A percentile compares a stretch with the other conserved stretches of the same genome.
Conservation (phyloP, 2,113 vertebrate genomes). For the Megaceryle torquata region DNA sequence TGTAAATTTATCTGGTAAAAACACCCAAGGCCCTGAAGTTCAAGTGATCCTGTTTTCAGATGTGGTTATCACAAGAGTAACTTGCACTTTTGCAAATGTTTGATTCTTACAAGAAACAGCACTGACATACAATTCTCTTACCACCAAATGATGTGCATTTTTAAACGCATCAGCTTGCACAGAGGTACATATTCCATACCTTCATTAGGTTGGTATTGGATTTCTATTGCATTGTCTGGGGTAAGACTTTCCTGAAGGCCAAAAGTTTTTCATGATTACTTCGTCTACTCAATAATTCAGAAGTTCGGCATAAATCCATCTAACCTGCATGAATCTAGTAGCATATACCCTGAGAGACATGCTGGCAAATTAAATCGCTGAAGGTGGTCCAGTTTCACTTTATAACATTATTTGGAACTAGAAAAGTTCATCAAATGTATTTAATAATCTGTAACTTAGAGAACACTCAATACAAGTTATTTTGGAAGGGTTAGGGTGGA, state of each 20-base stretch:
- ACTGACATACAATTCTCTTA: neutral
- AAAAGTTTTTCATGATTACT: neutral
- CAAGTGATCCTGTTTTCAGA: neutral
- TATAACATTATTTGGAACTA: neutral
- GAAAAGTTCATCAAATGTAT: neutral
- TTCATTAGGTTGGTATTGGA: neutral
- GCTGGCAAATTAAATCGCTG: neutral
- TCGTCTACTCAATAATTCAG: neutral
- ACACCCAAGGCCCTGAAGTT: neutral
- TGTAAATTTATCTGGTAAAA: neutral
- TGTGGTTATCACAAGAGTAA: neutral
- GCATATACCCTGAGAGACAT: neutral
- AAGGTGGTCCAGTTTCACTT: neutral
- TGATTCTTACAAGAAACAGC: neutral
- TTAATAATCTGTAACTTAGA: neutral
- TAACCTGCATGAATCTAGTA: neutral
- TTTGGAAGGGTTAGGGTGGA: neutral
- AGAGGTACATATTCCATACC: neutral
- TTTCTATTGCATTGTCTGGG: neutral
- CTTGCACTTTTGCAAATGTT: neutral
- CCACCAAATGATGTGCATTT: neutral
- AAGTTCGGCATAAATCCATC: neutral
- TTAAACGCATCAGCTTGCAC: neutral
- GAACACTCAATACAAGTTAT: neutral
- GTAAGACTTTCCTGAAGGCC: neutral